phyloP scores from a whole-genome alignment of 2,888 invertebrate genomes.

The Drosophila rubida region DNA sequence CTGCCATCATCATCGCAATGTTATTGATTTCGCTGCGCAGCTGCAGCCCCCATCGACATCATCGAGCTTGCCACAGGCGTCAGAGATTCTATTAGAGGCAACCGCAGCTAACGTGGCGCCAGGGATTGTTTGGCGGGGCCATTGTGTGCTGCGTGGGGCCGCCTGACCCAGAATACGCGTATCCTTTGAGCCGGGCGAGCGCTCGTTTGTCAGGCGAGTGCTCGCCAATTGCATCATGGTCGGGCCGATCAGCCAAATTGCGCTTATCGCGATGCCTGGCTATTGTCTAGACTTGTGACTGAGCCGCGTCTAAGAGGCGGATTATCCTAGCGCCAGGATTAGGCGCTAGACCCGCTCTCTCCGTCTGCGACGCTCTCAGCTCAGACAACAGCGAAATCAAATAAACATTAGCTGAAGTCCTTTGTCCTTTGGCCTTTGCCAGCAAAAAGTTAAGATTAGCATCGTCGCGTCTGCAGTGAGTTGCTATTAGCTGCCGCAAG shows the following conservation, averaged over 20 bases:
- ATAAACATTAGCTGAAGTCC: constrained; percentile 75
- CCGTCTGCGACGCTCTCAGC: constrained; percentile 15
- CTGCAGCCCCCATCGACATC: constrained; percentile 51
- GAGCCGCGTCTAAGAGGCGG: constrained; percentile 73
- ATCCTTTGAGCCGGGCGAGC: too few relatives aligned
- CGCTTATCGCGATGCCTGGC: constrained; percentile 65
- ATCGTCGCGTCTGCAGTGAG: constrained; percentile 70
- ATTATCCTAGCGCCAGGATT: constrained; percentile 80
- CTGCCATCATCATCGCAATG: constrained; percentile 55
- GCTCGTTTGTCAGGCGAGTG: too few relatives aligned
- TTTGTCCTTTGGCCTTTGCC: too few relatives aligned
- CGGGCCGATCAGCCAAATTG: constrained; percentile 36
- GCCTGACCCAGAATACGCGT: too few relatives aligned
- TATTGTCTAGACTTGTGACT: constrained; percentile 80
- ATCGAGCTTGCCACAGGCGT: constrained; percentile 55
- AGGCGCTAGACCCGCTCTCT: too few relatives aligned
- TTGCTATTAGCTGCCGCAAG: constrained; percentile 69
- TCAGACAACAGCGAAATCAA: constrained; percentile 72
- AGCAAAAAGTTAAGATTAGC: constrained; percentile 74
- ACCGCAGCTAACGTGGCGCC: constrained; percentile 28
- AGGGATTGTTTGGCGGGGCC: constrained; percentile 29
- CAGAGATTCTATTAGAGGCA: constrained; percentile 58
- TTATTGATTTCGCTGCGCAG: constrained; percentile 64
- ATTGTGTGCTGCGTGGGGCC: constrained; percentile 46
- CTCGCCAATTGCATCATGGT: constrained; percentile 34